Base-by-base conservation (phyloP, 1,140 invertebrate species). In the Drosophila lowei region DNA sequence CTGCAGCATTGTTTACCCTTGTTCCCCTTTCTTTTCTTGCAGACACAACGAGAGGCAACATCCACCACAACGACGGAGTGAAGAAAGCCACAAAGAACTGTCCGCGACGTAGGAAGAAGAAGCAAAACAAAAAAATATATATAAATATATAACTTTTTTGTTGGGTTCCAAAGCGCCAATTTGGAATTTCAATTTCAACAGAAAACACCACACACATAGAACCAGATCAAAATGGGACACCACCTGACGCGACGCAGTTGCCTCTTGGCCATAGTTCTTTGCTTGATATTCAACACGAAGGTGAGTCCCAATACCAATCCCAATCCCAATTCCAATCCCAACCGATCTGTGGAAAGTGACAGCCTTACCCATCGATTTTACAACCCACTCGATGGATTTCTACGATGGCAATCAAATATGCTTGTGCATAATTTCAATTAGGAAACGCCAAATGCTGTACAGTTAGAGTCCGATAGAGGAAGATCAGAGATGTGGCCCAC, bases 11-110 rank as follows among this genome's bases (percentile, higher is more conserved):
- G 81, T 86, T 86, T 86, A 86, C 81, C 81, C 83, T 78, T 88
- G 83, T 86, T 77, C 81, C 77, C 81, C 83, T 86, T 86, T 86
- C 77, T 86, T 78, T 86, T 86, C 77, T 88, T 88, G 71, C 83
- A 88, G 85, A 81, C 66, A 64, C 60, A 67, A 28, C 67, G 53
- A 66, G 44, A 66, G 23, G 68, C 50, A 57, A 57, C 66, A 57
- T 62, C 76, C 63, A 81, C 65, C 54, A 63, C 65, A 46, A 52
- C 28, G 44, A 70, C 52, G 67, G 41, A 62, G 48, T 50, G 60
- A 54, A 68, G 47, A 59, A 38, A 54, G 38, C 56, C 34, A 38
- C 34, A 38, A 5, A 38, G 34, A 38, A 4, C 11, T 13, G 34
- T 38, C 34, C 30, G 8, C 30, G 30, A 9, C 30, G 30, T 30